These are phyloP conservation scores for Orycteropus afer DNA, from an alignment of 2,113 vertebrate species.

Conservation along the genomic window DNA sequence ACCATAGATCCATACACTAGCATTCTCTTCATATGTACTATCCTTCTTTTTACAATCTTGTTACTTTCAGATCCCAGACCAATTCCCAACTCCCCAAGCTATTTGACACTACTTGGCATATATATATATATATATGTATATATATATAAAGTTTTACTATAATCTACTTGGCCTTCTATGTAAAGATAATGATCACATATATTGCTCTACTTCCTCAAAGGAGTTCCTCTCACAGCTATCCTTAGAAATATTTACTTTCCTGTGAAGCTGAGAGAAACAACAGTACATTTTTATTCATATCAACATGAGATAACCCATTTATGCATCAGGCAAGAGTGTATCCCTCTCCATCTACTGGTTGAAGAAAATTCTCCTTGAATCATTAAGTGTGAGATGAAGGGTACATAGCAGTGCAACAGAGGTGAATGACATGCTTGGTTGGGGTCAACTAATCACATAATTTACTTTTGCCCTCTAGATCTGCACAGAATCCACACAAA, in stretches of 20 bases:
- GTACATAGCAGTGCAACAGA: not conserved
- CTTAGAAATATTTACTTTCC: not conserved
- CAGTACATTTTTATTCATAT: not conserved
- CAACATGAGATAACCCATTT: not conserved
- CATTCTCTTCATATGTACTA: not conserved
- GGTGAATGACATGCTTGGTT: not conserved
- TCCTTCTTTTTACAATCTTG: not conserved
- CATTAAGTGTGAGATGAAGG: not conserved
- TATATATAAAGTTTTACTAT: no score
- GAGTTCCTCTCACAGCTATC: not conserved
- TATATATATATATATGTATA: not conserved
- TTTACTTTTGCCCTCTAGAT: slow-evolving; percentile 1
- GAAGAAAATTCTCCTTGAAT: not conserved
- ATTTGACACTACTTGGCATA: not conserved
- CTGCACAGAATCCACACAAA: not conserved
- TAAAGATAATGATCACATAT: not conserved
- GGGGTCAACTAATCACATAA: not conserved
- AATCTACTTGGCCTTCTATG: not conserved
- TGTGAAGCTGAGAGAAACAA: not conserved
- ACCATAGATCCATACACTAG: not conserved
- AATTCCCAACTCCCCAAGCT: not conserved
- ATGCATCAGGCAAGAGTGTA: not conserved
- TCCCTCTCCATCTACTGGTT: not conserved
- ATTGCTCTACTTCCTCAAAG: not conserved
- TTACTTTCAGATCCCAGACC: not conserved